Evolutionary conservation across 2,888 invertebrate species (phyloP).

Genomic region (Tortrix viridana): DNA sequence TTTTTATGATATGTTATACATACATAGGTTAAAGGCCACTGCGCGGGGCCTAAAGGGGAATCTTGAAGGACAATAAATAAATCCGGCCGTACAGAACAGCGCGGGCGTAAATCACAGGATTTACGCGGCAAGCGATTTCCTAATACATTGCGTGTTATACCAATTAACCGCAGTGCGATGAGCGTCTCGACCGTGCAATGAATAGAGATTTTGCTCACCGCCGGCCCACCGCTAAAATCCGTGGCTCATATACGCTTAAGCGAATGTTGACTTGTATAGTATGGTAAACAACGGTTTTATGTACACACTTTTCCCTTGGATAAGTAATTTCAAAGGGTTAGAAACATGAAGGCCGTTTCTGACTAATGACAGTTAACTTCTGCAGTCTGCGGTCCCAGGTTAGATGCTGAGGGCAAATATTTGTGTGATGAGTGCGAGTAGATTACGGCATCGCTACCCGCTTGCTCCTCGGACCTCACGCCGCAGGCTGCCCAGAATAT

Average conservation of each 20-base stretch:
- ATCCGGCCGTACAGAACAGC: slow-evolving; percentile 21
- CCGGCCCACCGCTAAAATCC: too few species aligned
- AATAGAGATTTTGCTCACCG: too few species aligned
- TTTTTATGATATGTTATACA: background rate
- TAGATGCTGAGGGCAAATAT: too few species aligned
- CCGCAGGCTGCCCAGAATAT: slow-evolving; percentile 50
- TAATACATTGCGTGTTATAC: too few species aligned
- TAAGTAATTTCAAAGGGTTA: too few species aligned
- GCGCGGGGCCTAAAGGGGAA: slow-evolving; percentile 25
- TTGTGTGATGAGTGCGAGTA: too few species aligned
- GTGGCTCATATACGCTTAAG: background rate
- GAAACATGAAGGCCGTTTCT: too few species aligned
- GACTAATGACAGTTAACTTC: too few species aligned
- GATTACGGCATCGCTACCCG: background rate
- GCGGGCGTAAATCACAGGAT: background rate
- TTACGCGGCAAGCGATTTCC: background rate
- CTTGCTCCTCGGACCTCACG: slow-evolving; percentile 29
- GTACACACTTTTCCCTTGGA: too few species aligned
- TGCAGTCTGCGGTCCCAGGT: too few species aligned
- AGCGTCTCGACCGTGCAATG: too few species aligned
- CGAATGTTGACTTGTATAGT: background rate
- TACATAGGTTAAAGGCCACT: slow-evolving; percentile 5
- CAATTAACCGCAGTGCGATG: too few species aligned
- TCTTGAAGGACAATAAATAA: slow-evolving; percentile 39
- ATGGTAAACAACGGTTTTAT: background rate